These are phyloP conservation scores for Luperina testacea DNA, from an alignment of 2,888 invertebrate species.

Conservation along the genomic window DNA sequence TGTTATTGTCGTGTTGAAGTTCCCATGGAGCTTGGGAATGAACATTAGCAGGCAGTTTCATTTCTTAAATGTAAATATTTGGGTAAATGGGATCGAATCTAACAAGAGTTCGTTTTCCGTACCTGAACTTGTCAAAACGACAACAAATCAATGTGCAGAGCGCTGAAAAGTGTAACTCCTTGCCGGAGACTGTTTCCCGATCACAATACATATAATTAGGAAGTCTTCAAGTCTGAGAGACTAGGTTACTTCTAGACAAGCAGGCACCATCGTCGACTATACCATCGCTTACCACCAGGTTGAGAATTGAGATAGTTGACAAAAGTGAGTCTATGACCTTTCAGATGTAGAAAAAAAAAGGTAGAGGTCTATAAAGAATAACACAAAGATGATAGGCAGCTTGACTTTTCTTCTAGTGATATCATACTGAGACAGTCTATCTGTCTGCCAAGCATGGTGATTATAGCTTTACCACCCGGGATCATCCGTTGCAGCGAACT, in stretches of 20 bases:
- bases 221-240: background rate
- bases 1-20: conserved; percentile 21
- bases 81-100: background rate
- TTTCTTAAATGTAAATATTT: background rate
- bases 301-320: background rate
- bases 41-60: background rate
- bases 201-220: background rate
- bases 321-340: background rate
- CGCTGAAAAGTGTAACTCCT: background rate
- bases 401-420: conserved; percentile 8
- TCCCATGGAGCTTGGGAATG: conserved; percentile 40
- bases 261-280: too few species aligned
- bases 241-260: too few species aligned
- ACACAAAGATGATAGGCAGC: background rate
- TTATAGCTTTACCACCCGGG: conserved; percentile 42
- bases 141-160: background rate
- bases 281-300: background rate
- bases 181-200: background rate
- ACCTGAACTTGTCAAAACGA: background rate
- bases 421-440: background rate
- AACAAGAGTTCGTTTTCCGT: background rate
- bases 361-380: background rate
- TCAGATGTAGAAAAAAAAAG: background rate
- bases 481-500: conserved; percentile 4
- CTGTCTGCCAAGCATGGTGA: background rate